phyloP scores from a whole-genome alignment of 2,888 invertebrate genomes.

The Xylota sylvarum region DNA sequence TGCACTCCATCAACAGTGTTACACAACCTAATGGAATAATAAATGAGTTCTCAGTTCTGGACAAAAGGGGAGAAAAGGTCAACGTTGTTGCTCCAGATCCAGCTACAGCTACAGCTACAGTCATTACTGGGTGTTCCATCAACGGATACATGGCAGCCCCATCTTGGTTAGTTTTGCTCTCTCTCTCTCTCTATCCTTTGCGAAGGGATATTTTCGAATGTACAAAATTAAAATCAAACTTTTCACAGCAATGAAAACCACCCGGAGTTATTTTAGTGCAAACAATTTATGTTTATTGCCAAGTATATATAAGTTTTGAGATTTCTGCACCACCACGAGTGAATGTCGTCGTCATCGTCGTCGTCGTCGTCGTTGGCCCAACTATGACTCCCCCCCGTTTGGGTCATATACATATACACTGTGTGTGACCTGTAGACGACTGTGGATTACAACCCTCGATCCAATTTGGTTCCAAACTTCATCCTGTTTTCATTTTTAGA shows the following conservation, averaged over 20 bases:
- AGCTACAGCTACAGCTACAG: too few relatives aligned
- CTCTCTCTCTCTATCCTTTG: neutral
- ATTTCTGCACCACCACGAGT: conserved; percentile 40
- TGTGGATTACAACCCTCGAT: conserved; percentile 54
- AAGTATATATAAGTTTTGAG: conserved; percentile 56
- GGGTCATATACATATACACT: conserved; percentile 5
- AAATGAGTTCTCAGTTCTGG: conserved; percentile 43
- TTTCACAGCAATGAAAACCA: conserved; percentile 68
- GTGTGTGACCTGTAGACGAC: conserved; percentile 47
- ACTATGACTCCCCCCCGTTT: conserved; percentile 11
- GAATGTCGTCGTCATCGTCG: conserved; percentile 28
- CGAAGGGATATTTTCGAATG: conserved; percentile 31
- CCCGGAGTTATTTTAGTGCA: conserved; percentile 67
- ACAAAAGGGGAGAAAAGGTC: conserved; percentile 20
- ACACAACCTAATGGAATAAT: conserved; percentile 54
- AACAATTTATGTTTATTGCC: conserved; percentile 73
- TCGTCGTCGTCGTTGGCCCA: conserved; percentile 16
- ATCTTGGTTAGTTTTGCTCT: neutral
- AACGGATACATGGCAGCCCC: neutral
- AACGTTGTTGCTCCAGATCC: conserved; percentile 9
- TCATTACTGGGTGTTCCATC: neutral
- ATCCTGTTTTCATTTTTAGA: conserved; percentile 51
- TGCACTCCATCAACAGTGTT: conserved; percentile 38
- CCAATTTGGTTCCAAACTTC: conserved; percentile 42
- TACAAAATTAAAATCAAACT: conserved; percentile 71